A percentile compares a stretch with the other conserved stretches of the same genome.
Evolutionary conservation across 2,888 invertebrate genomes (phyloP).

Genomic region (Acleris sparsana): DNA sequence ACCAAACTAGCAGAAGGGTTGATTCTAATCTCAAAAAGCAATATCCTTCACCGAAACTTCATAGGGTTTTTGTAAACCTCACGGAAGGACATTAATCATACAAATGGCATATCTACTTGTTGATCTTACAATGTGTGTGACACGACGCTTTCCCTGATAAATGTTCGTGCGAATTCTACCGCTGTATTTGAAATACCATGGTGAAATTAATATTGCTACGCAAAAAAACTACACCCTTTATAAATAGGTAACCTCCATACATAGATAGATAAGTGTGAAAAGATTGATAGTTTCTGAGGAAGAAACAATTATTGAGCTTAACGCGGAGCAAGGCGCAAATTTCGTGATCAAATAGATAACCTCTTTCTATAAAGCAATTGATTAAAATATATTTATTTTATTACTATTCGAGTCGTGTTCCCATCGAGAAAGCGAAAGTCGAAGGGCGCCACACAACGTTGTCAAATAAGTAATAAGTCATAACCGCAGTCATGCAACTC

Average conservation of each 20-base stretch:
- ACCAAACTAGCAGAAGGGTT: constrained; percentile 49
- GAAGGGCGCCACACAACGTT: background rate
- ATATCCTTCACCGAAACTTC: constrained; percentile 60
- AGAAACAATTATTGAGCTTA: too few relatives aligned
- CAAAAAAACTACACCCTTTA: too few relatives aligned
- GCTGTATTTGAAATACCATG: too few relatives aligned
- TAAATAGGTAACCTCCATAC: too few relatives aligned
- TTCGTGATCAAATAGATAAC: too few relatives aligned
- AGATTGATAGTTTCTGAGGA: too few relatives aligned
- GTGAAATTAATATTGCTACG: too few relatives aligned
- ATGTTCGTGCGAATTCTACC: background rate
- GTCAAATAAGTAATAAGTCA: too few relatives aligned
- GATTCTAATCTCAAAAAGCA: constrained; percentile 69
- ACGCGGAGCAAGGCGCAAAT: too few relatives aligned
- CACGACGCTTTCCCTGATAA: constrained; percentile 12
- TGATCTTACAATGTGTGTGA: constrained; percentile 28
- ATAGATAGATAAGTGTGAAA: too few relatives aligned
- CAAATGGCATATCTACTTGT: constrained; percentile 33
- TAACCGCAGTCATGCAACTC: background rate
- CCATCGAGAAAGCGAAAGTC: constrained; percentile 6
- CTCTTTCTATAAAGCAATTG: background rate
- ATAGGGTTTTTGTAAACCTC: constrained; percentile 29
- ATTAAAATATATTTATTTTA: background rate
- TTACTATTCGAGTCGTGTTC: constrained; percentile 1
- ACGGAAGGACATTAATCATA: constrained; percentile 26